Evolutionary conservation across 2,888 invertebrate genomes (phyloP).

Genomic region (Brachyptera risi): DNA sequence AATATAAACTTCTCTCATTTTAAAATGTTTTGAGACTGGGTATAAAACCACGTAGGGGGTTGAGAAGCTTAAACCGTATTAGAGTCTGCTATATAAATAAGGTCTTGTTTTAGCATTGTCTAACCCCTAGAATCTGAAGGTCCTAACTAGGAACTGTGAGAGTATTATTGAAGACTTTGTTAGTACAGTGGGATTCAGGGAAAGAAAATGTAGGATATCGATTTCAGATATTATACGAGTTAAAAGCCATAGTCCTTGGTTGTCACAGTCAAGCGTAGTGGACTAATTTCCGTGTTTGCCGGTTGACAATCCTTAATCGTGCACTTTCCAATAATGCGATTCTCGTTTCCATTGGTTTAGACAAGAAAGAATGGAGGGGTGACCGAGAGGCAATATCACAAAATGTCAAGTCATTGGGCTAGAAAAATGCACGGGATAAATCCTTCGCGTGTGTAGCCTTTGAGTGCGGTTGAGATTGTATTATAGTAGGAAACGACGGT

Average conservation of each 20-base stretch:
- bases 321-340: neutral
- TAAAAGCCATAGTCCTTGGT: neutral
- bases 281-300: constrained; percentile 5
- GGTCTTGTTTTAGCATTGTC: neutral
- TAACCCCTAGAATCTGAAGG: too few species aligned
- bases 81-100: neutral
- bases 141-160: too few species aligned
- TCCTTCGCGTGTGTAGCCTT: too few species aligned
- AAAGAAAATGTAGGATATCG: neutral
- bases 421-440: too few species aligned
- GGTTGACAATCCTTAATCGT: constrained; percentile 1
- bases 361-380: neutral
- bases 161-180: neutral
- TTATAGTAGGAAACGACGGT: too few species aligned
- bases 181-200: neutral
- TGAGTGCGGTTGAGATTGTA: too few species aligned
- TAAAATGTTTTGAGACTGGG: neutral
- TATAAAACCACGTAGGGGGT: too few species aligned
- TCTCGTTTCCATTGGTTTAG: neutral
- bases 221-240: constrained; percentile 9
- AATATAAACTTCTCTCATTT: neutral
- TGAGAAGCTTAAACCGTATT: neutral
- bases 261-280: neutral
- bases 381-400: too few species aligned
- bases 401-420: too few species aligned